Evolutionary conservation across 1,140 invertebrate genomes (phyloP).

Genomic region (Macrostomum lignano): DNA sequence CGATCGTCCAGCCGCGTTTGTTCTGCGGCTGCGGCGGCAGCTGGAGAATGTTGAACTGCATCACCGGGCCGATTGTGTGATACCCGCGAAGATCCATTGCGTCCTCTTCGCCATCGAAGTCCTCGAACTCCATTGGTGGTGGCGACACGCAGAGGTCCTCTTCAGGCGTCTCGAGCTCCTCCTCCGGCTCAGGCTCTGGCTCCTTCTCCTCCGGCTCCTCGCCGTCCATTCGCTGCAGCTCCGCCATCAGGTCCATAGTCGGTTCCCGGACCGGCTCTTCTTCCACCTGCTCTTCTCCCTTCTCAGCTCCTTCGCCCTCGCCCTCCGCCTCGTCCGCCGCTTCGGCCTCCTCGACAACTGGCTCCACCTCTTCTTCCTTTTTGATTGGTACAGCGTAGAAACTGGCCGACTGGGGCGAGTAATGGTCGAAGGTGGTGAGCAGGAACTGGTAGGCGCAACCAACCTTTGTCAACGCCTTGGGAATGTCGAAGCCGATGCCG

Average conservation of each 20-base stretch:
- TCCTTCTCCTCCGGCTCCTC: too few relatives aligned
- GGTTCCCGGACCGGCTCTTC: too few relatives aligned
- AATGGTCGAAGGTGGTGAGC: slow-evolving; percentile 21
- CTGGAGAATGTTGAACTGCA: slow-evolving; percentile 19
- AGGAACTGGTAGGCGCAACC: slow-evolving; percentile 17
- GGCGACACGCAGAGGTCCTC: too few relatives aligned
- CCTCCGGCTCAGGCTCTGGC: too few relatives aligned
- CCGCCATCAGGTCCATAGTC: too few relatives aligned
- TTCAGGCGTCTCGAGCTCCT: too few relatives aligned
- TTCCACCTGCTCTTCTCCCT: too few relatives aligned
- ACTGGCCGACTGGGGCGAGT: slow-evolving; percentile 17
- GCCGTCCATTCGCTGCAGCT: too few relatives aligned
- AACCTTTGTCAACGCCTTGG: slow-evolving; percentile 15
- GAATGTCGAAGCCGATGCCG: slow-evolving; percentile 20
- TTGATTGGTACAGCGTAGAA: slow-evolving; percentile 11
- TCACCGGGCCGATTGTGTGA: slow-evolving; percentile 17
- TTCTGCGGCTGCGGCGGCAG: slow-evolving; percentile 24
- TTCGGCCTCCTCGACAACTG: too few relatives aligned
- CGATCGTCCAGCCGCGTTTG: slow-evolving; percentile 18
- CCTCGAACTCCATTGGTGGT: slow-evolving; percentile 15
- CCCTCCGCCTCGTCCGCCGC: too few relatives aligned
- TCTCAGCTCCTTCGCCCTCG: too few relatives aligned
- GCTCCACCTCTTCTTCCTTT: slow-evolving; percentile 12
- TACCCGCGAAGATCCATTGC: slow-evolving; percentile 20
- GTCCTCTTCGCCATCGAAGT: slow-evolving; percentile 26